These are phyloP conservation scores for Notolabrus celidotus DNA, from an alignment of 2,797 vertebrate species.

Conservation along the genomic window DNA sequence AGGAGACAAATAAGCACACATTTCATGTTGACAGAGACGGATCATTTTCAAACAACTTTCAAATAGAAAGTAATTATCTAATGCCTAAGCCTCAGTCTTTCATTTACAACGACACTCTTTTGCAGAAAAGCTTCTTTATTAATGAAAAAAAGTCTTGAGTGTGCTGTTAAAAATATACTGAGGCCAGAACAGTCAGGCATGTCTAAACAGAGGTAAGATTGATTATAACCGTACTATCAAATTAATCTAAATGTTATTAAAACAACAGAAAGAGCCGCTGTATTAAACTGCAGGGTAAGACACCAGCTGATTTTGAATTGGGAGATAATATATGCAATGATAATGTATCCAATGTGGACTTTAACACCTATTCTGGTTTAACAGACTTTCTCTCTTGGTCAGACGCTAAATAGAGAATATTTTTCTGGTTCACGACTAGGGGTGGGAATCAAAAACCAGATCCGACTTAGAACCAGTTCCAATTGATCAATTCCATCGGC, in stretches of 20 bases:
- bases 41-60: background rate
- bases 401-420: background rate
- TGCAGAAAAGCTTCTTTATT: background rate
- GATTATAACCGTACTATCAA: too few species aligned
- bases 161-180: background rate
- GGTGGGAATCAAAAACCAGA: too few species aligned
- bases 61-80: background rate
- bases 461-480: too few species aligned
- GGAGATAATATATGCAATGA: background rate
- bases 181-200: too few species aligned
- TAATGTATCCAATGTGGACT: background rate
- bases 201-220: too few species aligned
- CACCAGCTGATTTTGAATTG: background rate
- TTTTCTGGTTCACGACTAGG: background rate
- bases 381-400: background rate
- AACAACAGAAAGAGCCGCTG: background rate
- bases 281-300: background rate
- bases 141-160: background rate
- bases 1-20: conserved; percentile 14
- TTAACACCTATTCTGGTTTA: background rate
- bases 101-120: background rate
- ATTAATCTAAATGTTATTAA: background rate
- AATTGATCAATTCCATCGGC: too few species aligned
- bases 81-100: background rate
- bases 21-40: background rate